These are phyloP conservation scores for Amphimallon solstitiale DNA, from an alignment of 2,888 invertebrate species.

Conservation along the genomic window DNA sequence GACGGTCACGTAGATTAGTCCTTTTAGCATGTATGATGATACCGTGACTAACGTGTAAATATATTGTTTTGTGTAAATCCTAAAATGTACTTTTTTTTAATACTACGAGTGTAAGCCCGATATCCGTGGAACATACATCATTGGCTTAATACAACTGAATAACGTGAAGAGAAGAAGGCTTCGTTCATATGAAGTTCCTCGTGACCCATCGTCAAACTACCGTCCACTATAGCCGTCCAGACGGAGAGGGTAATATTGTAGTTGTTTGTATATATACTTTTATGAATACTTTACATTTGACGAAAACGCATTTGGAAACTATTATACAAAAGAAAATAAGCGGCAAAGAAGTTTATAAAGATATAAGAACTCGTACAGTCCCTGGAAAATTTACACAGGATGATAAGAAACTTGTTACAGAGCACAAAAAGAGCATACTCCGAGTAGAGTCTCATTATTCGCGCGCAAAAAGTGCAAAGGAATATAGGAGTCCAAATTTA, in stretches of 20 bases:
- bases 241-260: constrained; percentile 32
- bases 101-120: no score
- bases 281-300: constrained; percentile 35
- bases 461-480: constrained; percentile 40
- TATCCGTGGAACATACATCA: no score
- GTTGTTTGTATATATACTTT: no score
- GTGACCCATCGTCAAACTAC: constrained; percentile 41
- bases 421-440: constrained; percentile 43
- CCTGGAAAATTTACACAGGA: constrained; percentile 36
- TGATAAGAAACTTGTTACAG: constrained; percentile 39
- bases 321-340: background rate
- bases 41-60: background rate
- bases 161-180: constrained; percentile 34
- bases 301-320: constrained; percentile 34
- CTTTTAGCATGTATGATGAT: no score
- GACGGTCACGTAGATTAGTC: no score
- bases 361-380: constrained; percentile 31
- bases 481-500: constrained; percentile 45
- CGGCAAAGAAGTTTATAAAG: constrained; percentile 37
- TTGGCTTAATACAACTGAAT: constrained; percentile 33
- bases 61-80: background rate
- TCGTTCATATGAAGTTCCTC: constrained; percentile 13
- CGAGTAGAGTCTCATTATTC: constrained; percentile 42
- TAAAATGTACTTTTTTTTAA: background rate
- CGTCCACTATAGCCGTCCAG: constrained; percentile 41